Base-by-base conservation (phyloP, 2,888 invertebrate genomes). In the Eupithecia abbreviata region DNA sequence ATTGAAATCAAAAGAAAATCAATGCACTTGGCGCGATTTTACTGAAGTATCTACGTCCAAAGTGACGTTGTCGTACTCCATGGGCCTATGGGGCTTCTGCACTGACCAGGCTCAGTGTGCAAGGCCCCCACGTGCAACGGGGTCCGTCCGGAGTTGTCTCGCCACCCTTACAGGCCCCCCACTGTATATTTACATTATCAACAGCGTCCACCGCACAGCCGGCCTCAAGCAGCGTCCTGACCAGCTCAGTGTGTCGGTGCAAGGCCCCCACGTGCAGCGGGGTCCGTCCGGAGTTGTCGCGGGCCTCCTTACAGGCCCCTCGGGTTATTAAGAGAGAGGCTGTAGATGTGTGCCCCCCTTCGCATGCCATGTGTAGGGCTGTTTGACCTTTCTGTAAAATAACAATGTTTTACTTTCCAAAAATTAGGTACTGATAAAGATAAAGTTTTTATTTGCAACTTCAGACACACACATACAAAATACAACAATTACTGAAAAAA, bases 191-290 rank as follows among this genome's bases (percentile, higher is more conserved):
- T 75, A 95, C 94, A 75, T 90, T 90, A 79, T 95, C 94, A 0
- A 89, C 88, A 18, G 93, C 90, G 73, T 97, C 96, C 0, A 96
- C 96, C 75, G 96, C 95, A 71, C 97, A 97, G 13, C 97, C 97
- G 45, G 95, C 95, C 42, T 97, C 96, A 71, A 98, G 92, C 72
- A 98, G 92, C 68, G 96, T 91, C 80, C 96, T 95, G n/a, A 97
- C 97, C 30, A 97, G 95, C 81, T 96, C 96, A 0, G 97, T 96
- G 85, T 97, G 97, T 81, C 97, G 96, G 85, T 97, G 96, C 82
- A 97, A 97, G 0, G 97, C 96, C 0, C 98, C 97, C 72, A 97
- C 95, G 86, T 98, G 98, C 47, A 98, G 95, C 0, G 98, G 97
- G 6, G 97, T 97, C 83, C 96, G 96, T 15, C 97, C 97, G 18